Base-by-base conservation (phyloP, 2,888 invertebrate species). In the Keiferia lycopersicella region DNA sequence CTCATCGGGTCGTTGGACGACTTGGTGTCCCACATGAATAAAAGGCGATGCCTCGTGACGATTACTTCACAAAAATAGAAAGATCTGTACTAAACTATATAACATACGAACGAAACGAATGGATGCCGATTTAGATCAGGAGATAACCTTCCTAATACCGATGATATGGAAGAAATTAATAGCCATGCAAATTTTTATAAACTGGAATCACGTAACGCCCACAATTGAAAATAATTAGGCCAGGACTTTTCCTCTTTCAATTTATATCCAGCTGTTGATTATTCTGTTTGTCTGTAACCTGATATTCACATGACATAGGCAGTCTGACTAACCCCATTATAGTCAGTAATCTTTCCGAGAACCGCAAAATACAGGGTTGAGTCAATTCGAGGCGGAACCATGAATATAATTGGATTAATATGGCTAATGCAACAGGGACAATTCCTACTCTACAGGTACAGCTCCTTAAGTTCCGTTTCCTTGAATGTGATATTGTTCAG, bases 311-410 rank as follows among this genome's bases (percentile, higher is more conserved):
- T 8, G 3, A 34, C 6, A 64, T 22, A 16, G 48, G 48, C 48
- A 53, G 50, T 0, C 2, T 71, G 68, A 65, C 69, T 64, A 60
- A 57, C 39, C 10, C 59, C 20, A 34, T 34, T 34, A 48, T 34
- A 16, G 11, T 8, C 48, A 6, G 50, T 50, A 61, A 79, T 76
- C 81, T 79, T 86, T 87, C 87, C 83, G 80, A 76, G 86, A 86
- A 86, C 79, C 78, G 78, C 76, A 74, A 65, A 70, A 65, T 73
- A 73, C 73, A 77, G 70, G 76, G 78, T 79, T 84, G 84, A 86
- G 80, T 84, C 87, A 87, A 69, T 70, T 65, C 56, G 66, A 67
- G 48, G 56, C 63, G 53, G 74, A 70, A 74, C 41, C 12, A 41
- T 41, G 41, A 30, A 30, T 45, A 66, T 82, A 82, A 82, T 82